phyloP scores from a whole-genome alignment of 53 echinoderm and acorn worm genomes.

The Stichopus horrens region DNA sequence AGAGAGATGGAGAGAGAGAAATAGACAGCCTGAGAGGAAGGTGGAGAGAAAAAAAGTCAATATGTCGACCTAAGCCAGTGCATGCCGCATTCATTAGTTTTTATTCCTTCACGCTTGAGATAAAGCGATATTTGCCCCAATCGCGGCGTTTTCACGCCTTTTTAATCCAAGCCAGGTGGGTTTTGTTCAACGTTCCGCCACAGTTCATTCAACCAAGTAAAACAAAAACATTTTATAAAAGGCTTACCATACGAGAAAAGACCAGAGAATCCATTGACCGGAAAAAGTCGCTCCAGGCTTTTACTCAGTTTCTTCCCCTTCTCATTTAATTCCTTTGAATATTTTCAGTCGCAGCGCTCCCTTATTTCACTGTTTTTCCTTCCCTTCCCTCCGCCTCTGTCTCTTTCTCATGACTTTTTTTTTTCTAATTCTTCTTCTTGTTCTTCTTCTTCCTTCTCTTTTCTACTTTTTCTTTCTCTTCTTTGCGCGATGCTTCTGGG shows the following conservation, averaged over 20 bases:
- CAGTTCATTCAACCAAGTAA: constrained; percentile 42
- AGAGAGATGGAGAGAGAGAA: neutral
- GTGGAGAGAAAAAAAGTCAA: constrained; percentile 12
- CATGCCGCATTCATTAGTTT: constrained; percentile 39
- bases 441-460: neutral
- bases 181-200: constrained; percentile 46
- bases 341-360: neutral
- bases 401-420: neutral
- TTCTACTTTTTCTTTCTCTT: neutral
- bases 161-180: constrained; percentile 46
- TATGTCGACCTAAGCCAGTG: constrained; percentile 25
- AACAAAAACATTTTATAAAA: constrained; percentile 41
- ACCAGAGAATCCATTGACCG: constrained; percentile 34
- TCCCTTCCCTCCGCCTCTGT: neutral
- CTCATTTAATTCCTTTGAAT: constrained; percentile 6
- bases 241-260: neutral
- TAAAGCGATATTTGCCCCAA: constrained; percentile 31
- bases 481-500: constrained; percentile 28
- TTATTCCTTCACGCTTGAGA: constrained; percentile 39
- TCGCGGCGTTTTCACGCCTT: constrained; percentile 44
- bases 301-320: neutral
- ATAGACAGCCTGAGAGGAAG: neutral
- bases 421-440: neutral
- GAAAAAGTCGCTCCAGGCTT: constrained; percentile 33
- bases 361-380: neutral